These are phyloP conservation scores for Netelia inedita DNA, from an alignment of 2,888 invertebrate genomes.

Conservation along the genomic window DNA sequence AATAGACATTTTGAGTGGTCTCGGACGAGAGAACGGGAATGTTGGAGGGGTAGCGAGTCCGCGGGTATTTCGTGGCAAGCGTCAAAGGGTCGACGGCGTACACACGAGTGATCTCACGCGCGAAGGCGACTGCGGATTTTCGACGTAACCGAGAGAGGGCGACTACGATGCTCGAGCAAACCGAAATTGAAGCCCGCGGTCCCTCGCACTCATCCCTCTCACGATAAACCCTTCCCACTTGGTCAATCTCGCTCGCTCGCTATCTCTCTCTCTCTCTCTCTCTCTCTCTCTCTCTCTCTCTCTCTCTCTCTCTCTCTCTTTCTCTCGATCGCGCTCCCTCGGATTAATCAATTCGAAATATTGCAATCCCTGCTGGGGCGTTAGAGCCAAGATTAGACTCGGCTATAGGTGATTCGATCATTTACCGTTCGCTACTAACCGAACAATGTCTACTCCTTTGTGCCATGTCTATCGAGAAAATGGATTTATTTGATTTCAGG, in stretches of 20 bases:
- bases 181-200: constrained; percentile 79
- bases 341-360: constrained; percentile 82
- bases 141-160: constrained; percentile 69
- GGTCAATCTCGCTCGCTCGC: background rate
- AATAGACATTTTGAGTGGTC: constrained; percentile 27
- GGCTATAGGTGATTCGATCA: constrained; percentile 53
- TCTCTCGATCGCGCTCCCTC: constrained; percentile 50
- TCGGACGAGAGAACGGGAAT: constrained; percentile 3
- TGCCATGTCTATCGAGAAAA: background rate
- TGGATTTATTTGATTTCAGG: constrained; percentile 4
- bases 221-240: background rate
- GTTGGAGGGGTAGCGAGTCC: background rate
- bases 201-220: constrained; percentile 70
- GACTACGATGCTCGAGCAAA: constrained; percentile 39
- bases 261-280: constrained; percentile 13
- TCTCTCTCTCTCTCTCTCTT: constrained; percentile 18
- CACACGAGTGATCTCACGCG: constrained; percentile 35
- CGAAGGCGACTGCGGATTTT: constrained; percentile 39
- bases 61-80: constrained; percentile 55
- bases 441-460: background rate
- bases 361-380: constrained; percentile 71
- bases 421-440: constrained; percentile 41
- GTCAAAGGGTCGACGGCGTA: constrained; percentile 65
- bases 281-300: constrained; percentile 11
- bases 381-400: constrained; percentile 77